Evolutionary conservation across 2,888 invertebrate species (phyloP).

Genomic region (Autographa pulchrina): DNA sequence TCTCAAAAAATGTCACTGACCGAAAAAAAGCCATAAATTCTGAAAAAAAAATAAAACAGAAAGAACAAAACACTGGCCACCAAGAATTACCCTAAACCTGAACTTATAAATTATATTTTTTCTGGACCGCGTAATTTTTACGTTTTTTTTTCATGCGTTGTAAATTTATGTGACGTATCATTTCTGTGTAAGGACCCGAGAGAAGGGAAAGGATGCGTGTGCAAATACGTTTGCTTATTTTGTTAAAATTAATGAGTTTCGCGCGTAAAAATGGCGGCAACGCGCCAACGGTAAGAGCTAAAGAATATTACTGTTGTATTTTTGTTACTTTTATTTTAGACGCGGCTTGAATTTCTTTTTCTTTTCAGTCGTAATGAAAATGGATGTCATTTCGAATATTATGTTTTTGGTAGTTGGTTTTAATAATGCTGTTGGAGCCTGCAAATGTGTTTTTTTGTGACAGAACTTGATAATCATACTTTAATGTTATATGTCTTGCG

Average conservation of each 20-base stretch:
- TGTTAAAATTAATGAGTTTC: slow-evolving; percentile 50
- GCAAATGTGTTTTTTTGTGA: background rate
- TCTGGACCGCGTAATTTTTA: slow-evolving; percentile 61
- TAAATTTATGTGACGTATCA: slow-evolving; percentile 76
- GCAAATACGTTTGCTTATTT: slow-evolving; percentile 49
- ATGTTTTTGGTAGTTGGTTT: slow-evolving; percentile 5
- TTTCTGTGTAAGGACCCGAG: slow-evolving; percentile 57
- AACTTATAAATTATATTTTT: slow-evolving; percentile 57
- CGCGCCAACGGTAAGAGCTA: slow-evolving; percentile 5
- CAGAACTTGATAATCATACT: background rate
- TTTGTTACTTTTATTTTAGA: slow-evolving; percentile 16
- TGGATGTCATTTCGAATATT: slow-evolving; percentile 7
- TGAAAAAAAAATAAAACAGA: slow-evolving; percentile 15
- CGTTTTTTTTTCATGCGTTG: slow-evolving; percentile 65
- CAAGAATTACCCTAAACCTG: slow-evolving; percentile 41
- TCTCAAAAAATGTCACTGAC: background rate
- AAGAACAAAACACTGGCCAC: slow-evolving; percentile 14
- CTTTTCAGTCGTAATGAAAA: slow-evolving; percentile 16
- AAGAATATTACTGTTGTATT: slow-evolving; percentile 20
- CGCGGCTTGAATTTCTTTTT: background rate
- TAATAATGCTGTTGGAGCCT: background rate
- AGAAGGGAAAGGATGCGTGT: slow-evolving; percentile 42
- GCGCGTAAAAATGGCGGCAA: slow-evolving; percentile 34
- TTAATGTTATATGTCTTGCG: background rate
- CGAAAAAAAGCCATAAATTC: background rate